A percentile compares a stretch with the other conserved stretches of the same genome.
phyloP scores from a whole-genome alignment of 2,113 vertebrate species.

The Melanocharis versteri region DNA sequence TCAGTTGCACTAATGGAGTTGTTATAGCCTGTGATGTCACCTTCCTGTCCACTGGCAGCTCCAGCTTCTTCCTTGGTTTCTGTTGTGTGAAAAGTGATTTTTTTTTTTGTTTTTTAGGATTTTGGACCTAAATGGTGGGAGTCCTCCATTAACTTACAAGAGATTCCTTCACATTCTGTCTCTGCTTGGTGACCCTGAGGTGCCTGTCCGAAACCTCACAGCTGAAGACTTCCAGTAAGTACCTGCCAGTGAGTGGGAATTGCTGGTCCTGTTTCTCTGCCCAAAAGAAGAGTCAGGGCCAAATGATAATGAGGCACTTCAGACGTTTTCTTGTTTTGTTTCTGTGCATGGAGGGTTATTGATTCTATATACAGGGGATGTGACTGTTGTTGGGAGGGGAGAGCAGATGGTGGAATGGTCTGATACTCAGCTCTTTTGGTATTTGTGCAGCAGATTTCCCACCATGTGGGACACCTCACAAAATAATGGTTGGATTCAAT shows the following conservation, averaged over 20 bases:
- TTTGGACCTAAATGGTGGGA: constrained; percentile 53
- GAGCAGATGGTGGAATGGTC: background rate
- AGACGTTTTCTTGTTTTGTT: background rate
- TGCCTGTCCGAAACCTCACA: constrained; percentile 37
- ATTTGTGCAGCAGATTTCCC: background rate
- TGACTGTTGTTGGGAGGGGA: background rate
- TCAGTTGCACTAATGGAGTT: background rate
- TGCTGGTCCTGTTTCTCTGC: background rate
- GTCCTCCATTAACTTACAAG: constrained; percentile 68
- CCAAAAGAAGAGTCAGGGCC: background rate
- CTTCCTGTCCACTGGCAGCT: background rate
- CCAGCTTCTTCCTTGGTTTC: background rate
- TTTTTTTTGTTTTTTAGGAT: constrained; percentile 20
- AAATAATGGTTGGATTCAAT: background rate
- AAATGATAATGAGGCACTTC: accelerated
- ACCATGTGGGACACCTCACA: background rate
- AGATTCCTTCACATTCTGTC: constrained; percentile 65
- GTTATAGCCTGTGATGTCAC: background rate
- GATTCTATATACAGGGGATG: background rate
- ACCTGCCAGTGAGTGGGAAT: background rate
- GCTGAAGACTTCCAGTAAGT: constrained; percentile 64
- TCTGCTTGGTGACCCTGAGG: constrained; percentile 56
- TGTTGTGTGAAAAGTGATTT: background rate
- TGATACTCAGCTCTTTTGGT: background rate
- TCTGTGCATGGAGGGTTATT: background rate